These are phyloP conservation scores for Scylla paramamosain DNA, from an alignment of 1,140 invertebrate genomes.

Conservation along the genomic window DNA sequence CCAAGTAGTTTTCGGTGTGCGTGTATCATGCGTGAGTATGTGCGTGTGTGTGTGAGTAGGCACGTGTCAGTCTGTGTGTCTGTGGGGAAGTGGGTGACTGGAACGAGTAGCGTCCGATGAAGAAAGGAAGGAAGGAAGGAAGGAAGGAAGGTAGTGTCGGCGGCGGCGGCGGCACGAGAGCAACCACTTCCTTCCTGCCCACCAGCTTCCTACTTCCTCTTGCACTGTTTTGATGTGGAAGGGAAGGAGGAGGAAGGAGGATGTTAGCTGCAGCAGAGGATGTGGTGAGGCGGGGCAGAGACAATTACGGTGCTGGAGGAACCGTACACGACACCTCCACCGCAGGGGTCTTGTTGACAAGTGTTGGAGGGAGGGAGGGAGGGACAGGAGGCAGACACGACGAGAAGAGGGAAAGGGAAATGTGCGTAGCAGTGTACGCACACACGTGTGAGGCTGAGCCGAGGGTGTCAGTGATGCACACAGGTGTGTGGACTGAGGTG, in stretches of 20 bases:
- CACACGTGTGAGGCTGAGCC: too few species aligned
- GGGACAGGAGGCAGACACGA: neutral
- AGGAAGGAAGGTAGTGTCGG: neutral
- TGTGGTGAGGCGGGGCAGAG: constrained; percentile 30
- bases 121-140: neutral
- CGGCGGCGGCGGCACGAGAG: constrained; percentile 46
- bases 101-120: constrained; percentile 4
- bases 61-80: constrained; percentile 4
- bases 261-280: constrained; percentile 41
- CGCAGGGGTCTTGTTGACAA: constrained; percentile 25
- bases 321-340: constrained; percentile 19
- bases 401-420: neutral
- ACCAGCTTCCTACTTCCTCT: constrained; percentile 67
- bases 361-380: neutral
- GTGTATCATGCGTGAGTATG: neutral
- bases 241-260: constrained; percentile 42
- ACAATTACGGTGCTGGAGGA: neutral
- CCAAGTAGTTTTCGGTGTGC: neutral
- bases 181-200: constrained; percentile 70
- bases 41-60: constrained; percentile 6
- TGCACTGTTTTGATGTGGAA: constrained; percentile 21
- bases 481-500: too few species aligned
- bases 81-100: constrained; percentile 64
- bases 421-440: neutral
- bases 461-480: too few species aligned